phyloP scores from a whole-genome alignment of 2,888 invertebrate genomes.

The Pilophorus perplexus region DNA sequence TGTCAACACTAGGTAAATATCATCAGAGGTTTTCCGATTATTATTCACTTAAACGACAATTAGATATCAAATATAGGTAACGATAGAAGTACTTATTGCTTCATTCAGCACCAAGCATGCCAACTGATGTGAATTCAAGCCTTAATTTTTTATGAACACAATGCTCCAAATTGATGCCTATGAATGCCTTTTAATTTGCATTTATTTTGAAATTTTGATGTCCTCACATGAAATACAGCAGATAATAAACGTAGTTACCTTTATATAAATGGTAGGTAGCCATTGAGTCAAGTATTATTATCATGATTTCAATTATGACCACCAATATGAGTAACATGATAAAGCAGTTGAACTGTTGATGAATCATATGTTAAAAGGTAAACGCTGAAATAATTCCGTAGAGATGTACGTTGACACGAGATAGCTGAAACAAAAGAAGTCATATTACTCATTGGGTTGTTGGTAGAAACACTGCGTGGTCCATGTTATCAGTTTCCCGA shows the following conservation, averaged over 20 bases:
- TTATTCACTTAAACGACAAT: conserved; percentile 36
- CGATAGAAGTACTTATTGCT: conserved; percentile 41
- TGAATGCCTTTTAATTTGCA: background rate
- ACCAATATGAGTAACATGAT: background rate
- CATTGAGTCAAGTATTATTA: too few relatives aligned
- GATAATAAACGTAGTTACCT: too few relatives aligned
- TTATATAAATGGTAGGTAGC: too few relatives aligned
- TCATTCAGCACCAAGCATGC: conserved; percentile 45
- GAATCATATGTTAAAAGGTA: conserved; percentile 33
- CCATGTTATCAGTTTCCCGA: too few relatives aligned
- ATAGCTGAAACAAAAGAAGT: too few relatives aligned
- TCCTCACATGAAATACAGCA: too few relatives aligned
- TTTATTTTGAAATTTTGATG: too few relatives aligned
- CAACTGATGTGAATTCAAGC: conserved; percentile 41
- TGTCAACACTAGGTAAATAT: conserved; percentile 45
- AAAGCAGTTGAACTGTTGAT: background rate
- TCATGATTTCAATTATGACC: too few relatives aligned
- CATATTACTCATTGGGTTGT: too few relatives aligned
- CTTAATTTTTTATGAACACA: conserved; percentile 41
- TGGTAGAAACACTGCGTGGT: too few relatives aligned
- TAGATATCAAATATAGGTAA: conserved; percentile 39
- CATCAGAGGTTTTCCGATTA: conserved; percentile 17
- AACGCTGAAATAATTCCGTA: conserved; percentile 30
- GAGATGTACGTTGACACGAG: conserved; percentile 18
- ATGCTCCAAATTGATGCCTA: conserved; percentile 16